Evolutionary conservation across 2,888 invertebrate species (phyloP).

Genomic region (Sipha maydis): DNA sequence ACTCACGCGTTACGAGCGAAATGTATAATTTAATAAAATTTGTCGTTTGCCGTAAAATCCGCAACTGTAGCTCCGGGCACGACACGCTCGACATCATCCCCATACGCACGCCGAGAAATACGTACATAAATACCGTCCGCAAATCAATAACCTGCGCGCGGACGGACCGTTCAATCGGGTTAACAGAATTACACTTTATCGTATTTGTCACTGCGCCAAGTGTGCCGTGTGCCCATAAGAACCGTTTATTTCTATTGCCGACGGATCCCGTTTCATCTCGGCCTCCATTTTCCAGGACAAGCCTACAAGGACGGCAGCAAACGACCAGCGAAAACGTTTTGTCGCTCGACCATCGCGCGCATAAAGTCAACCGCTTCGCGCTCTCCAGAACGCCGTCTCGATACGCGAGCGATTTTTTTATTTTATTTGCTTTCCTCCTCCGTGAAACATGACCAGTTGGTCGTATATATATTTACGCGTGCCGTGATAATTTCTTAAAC

Average conservation of each 20-base stretch:
- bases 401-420: background rate
- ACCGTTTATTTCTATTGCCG: background rate
- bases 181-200: slow-evolving; percentile 37
- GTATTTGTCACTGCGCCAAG: background rate
- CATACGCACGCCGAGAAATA: too few relatives aligned
- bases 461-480: too few relatives aligned
- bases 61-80: too few relatives aligned
- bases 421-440: background rate
- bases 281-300: background rate
- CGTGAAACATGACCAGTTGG: too few relatives aligned
- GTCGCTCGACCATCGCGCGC: background rate
- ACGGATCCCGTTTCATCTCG: background rate
- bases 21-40: too few relatives aligned
- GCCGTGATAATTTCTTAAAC: too few relatives aligned
- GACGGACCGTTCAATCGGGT: background rate
- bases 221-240: background rate
- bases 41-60: too few relatives aligned
- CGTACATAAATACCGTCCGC: background rate
- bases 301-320: background rate
- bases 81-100: too few relatives aligned
- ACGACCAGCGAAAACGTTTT: background rate
- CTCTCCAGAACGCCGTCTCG: background rate
- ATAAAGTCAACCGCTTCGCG: too few relatives aligned
- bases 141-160: background rate
- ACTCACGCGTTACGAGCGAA: too few relatives aligned